Base-by-base conservation (phyloP, 2,888 invertebrate genomes). In the Cephus spinipes region DNA sequence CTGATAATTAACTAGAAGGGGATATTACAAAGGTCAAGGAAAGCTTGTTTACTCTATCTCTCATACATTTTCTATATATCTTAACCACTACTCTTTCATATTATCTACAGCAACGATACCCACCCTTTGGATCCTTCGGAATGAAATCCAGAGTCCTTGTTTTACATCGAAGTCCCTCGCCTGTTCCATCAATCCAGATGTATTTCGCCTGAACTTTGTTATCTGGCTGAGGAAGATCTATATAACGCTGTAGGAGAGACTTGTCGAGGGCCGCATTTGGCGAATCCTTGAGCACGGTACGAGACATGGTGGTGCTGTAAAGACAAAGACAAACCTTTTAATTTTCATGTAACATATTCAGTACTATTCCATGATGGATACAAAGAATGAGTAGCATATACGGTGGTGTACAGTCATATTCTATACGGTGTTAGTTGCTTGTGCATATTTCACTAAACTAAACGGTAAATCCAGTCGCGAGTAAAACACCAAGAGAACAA, bases 181-280 rank as follows among this genome's bases (percentile, higher is more conserved):
- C 98, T 32, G 96, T 95, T 36, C 98, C 98, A 90, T 98, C 98
- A 87, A 98, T 97, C 98, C 98, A 98, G 77, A 98, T 94, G 92
- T 98, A 98, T 76, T 97, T 97, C 71, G 96, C 97, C 90, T 97
- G 95, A 77, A 96, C 94, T 89, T 94, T 94, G 87, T 96, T 95
- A 36, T 95, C 95, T 12, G 97, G 96, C 81, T 96, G 93, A 0
- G 97, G 96, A 83, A 98, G 93, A 84, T 95, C 94, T 90, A 96
- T 93, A 92, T 96, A 98, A 79, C 95, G 94, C 81, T 93, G 93
- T 82, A 96, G 91, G 76, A 97, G 93, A 73, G 94, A 93, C 92
- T 97, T 97, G 86, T 96, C 95, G 78, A 97, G 92, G 83, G 95
- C 95, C 85, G 97, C 96, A 92, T 97, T 97, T 69, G 97, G 97